Evolutionary conservation across 2,113 vertebrate genomes (phyloP).

Genomic region (Cephalopterus ornatus): DNA sequence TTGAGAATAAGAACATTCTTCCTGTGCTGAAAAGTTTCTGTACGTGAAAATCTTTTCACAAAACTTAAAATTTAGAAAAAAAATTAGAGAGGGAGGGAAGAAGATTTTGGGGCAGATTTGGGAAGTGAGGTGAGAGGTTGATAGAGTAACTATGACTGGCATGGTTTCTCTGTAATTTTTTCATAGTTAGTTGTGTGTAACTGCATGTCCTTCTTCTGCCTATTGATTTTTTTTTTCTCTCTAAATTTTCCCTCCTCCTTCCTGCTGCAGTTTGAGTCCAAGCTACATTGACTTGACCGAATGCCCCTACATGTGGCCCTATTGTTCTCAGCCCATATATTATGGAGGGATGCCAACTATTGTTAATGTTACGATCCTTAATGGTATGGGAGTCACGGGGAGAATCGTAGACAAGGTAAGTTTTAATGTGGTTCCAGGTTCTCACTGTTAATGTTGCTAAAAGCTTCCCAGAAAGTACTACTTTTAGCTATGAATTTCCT

Average conservation of each 20-base stretch:
- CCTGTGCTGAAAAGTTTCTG: neutral
- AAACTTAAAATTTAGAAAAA: neutral
- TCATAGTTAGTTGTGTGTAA: neutral
- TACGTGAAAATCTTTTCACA: neutral
- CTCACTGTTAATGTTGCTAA: neutral
- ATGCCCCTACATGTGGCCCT: conserved; percentile 99
- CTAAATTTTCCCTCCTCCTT: neutral
- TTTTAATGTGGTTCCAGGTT: neutral
- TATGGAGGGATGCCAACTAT: conserved; percentile 98
- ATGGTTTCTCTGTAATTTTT: neutral
- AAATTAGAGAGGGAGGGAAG: accelerated
- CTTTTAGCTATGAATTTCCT: neutral
- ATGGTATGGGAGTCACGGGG: conserved; percentile 98
- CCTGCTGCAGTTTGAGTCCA: conserved; percentile 86
- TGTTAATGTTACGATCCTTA: conserved; percentile 96
- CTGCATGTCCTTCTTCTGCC: neutral
- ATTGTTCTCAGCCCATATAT: conserved; percentile 98
- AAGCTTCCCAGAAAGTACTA: neutral
- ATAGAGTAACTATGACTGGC: neutral
- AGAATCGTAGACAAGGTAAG: conserved; percentile 94
- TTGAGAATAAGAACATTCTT: neutral
- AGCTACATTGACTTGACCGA: conserved; percentile 97
- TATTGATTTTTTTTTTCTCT: neutral
- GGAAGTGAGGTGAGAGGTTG: neutral
- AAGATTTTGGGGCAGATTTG: neutral